Evolutionary conservation across 64 coral and sea anemone species (phyloP).

Genomic region (Hydrozoanthus tunicans): DNA sequence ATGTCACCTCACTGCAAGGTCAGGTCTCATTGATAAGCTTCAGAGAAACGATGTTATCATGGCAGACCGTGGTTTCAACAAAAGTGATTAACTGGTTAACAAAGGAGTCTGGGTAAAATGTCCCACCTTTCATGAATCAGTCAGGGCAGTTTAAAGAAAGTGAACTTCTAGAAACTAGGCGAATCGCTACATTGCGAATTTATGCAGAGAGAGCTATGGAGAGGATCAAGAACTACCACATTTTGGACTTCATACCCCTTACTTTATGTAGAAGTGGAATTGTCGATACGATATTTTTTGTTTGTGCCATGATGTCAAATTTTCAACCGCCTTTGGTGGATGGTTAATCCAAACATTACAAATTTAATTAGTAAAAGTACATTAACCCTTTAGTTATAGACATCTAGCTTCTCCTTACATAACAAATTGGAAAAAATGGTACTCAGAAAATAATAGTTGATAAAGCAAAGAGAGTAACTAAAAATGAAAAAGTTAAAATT

Average conservation of each 20-base stretch:
- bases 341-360: neutral
- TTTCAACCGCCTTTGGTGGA: neutral
- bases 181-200: constrained; percentile 63
- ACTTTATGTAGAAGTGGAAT: constrained; percentile 45
- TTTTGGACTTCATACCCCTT: constrained; percentile 62
- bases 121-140: constrained; percentile 79
- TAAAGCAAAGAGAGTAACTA: too few relatives aligned
- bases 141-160: constrained; percentile 64
- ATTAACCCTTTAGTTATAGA: too few relatives aligned
- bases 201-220: constrained; percentile 69
- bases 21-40: neutral
- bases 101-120: constrained; percentile 72
- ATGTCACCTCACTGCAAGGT: constrained; percentile 21
- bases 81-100: constrained; percentile 37
- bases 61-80: constrained; percentile 76
- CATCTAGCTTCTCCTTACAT: too few relatives aligned
- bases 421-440: too few relatives aligned
- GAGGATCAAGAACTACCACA: constrained; percentile 69
- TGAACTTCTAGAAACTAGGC: constrained; percentile 74
- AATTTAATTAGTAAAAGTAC: too few relatives aligned
- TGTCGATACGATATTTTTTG: constrained; percentile 24
- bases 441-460: too few relatives aligned
- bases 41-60: neutral
- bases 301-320: neutral
- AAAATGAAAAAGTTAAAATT: too few relatives aligned